These are phyloP conservation scores for Athene cunicularia DNA, from an alignment of 2,113 vertebrate genomes.

Conservation along the genomic window DNA sequence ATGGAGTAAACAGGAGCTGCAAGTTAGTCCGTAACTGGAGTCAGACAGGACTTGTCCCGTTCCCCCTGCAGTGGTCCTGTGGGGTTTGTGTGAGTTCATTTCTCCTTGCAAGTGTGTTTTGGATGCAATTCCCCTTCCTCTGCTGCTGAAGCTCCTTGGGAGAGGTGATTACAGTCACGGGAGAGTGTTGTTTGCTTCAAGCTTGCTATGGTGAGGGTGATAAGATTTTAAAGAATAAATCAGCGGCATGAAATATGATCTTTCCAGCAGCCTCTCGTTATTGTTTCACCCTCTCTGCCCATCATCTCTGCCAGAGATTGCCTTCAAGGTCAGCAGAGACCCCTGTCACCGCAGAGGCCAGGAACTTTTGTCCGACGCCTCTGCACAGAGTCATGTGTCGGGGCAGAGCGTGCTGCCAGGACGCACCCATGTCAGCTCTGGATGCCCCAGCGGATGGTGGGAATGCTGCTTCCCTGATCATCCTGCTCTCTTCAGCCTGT, in stretches of 20 bases:
- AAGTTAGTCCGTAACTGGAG: not conserved
- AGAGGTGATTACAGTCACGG: not conserved
- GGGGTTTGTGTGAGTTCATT: not conserved
- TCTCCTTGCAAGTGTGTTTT: not conserved
- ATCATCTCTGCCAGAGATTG: not conserved
- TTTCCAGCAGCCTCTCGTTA: not conserved
- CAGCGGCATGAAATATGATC: not conserved
- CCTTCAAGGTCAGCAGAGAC: not conserved
- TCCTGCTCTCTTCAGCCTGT: not conserved
- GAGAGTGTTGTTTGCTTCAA: not conserved
- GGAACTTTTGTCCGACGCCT: not conserved
- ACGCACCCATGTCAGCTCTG: accelerated
- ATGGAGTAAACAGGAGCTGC: not conserved
- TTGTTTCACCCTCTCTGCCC: not conserved
- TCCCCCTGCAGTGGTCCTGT: not conserved
- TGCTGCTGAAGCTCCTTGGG: not conserved
- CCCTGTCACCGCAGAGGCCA: accelerated
- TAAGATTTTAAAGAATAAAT: not conserved
- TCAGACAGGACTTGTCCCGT: not conserved
- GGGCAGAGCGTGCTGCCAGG: not conserved
- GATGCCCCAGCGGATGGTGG: not conserved
- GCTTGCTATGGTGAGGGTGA: not conserved
- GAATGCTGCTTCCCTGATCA: accelerated
- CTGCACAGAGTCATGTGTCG: not conserved
- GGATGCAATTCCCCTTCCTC: not conserved